These are phyloP conservation scores for Dorcus parallelipipedus DNA, from an alignment of 2,888 invertebrate genomes.

Conservation along the genomic window DNA sequence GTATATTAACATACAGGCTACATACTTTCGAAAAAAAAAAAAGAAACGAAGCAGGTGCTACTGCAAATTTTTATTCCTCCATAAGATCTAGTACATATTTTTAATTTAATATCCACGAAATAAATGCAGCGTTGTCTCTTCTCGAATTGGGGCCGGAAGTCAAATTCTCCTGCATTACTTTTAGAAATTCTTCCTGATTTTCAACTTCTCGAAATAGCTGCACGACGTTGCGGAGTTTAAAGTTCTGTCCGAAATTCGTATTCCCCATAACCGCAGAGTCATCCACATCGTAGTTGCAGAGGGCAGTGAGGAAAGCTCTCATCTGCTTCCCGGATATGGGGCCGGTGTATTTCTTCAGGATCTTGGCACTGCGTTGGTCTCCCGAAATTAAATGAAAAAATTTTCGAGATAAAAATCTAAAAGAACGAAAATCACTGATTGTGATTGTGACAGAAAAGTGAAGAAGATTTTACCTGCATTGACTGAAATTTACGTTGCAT, in stretches of 20 bases:
- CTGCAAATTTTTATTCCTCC: too few relatives aligned
- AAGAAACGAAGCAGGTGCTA: too few relatives aligned
- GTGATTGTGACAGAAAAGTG: too few relatives aligned
- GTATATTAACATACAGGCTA: too few relatives aligned
- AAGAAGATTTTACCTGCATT: too few relatives aligned
- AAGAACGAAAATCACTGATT: too few relatives aligned
- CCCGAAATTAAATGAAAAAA: neutral
- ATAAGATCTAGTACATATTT: too few relatives aligned
- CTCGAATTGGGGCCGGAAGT: conserved; percentile 9
- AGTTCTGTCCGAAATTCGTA: neutral
- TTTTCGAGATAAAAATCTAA: too few relatives aligned
- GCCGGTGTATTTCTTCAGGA: conserved; percentile 20
- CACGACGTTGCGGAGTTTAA: conserved; percentile 16
- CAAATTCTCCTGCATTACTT: neutral
- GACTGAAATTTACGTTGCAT: too few relatives aligned
- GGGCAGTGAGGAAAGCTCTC: conserved; percentile 18
- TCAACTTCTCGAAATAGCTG: conserved; percentile 9
- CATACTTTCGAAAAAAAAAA: too few relatives aligned
- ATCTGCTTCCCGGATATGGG: conserved; percentile 21
- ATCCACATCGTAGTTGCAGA: conserved; percentile 18
- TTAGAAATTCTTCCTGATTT: conserved; percentile 11
- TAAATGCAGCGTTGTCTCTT: neutral
- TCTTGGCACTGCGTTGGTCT: conserved; percentile 8
- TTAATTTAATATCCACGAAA: neutral
- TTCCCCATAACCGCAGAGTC: neutral